Conservation (phyloP, 2,113 vertebrate species). For the Colaptes auratus region DNA sequence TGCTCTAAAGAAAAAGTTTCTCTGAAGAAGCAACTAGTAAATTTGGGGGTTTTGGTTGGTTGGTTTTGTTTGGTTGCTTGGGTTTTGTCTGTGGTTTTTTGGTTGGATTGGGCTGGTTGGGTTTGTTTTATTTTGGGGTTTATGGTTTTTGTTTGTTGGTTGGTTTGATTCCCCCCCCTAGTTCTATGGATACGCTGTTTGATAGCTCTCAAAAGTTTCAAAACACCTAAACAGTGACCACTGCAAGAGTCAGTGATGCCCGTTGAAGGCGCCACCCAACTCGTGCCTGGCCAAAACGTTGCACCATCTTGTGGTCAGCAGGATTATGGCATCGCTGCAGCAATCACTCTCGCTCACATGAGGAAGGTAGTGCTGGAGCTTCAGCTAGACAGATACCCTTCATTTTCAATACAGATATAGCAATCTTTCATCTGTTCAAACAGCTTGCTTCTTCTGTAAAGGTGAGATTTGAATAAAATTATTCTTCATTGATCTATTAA, state of each 20-base stretch:
- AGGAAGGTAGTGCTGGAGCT: neutral
- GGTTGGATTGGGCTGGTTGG: too few species aligned
- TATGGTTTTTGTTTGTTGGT: too few species aligned
- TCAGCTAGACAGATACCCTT: neutral
- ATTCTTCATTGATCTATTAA: slow-evolving; percentile 17
- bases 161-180: too few species aligned
- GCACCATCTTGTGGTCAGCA: neutral
- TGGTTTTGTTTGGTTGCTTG: too few species aligned
- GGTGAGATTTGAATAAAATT: slow-evolving; percentile 5
- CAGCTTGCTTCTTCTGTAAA: neutral
- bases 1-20: neutral
- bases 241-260: neutral
- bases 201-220: neutral
- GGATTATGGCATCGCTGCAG: neutral
- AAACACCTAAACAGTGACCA: neutral
- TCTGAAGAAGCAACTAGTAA: neutral
- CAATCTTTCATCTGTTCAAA: neutral
- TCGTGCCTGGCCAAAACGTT: neutral
- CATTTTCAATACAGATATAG: neutral
- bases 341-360: neutral
- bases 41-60: neutral
- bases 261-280: accelerated
- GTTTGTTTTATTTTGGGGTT: too few species aligned
- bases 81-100: too few species aligned
- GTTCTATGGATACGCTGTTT: neutral